Conservation (phyloP, 1,140 invertebrate genomes). For the Drosophila rhopaloa region DNA sequence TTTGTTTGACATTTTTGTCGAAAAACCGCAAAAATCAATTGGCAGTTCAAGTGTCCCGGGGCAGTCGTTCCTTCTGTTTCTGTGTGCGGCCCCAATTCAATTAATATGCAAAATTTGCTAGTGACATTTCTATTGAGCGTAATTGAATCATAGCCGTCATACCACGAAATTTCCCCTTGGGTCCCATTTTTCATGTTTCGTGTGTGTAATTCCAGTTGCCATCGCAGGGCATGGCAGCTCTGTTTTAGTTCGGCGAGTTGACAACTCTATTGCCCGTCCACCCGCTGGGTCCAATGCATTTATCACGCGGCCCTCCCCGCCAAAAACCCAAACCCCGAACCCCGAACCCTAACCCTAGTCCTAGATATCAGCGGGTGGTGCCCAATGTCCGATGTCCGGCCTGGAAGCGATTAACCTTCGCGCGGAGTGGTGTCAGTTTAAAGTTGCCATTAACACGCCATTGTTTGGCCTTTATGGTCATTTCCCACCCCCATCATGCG, state of each 20-base stretch:
- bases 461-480: slow-evolving; percentile 66
- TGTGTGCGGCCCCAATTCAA: slow-evolving; percentile 38
- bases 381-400: slow-evolving; percentile 25
- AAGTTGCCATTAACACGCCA: slow-evolving; percentile 82
- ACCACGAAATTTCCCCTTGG: neutral
- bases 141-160: slow-evolving; percentile 68
- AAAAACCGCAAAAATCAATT: slow-evolving; percentile 83
- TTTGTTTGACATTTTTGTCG: slow-evolving; percentile 73
- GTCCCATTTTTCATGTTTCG: slow-evolving; percentile 28
- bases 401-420: slow-evolving; percentile 53
- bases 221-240: slow-evolving; percentile 20
- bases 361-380: slow-evolving; percentile 73
- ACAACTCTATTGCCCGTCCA: slow-evolving; percentile 68
- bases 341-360: slow-evolving; percentile 24
- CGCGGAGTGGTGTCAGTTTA: slow-evolving; percentile 71
- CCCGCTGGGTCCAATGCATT: slow-evolving; percentile 53
- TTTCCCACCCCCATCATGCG: slow-evolving; percentile 30
- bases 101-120: slow-evolving; percentile 62
- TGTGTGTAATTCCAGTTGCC: slow-evolving; percentile 37
- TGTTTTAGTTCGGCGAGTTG: slow-evolving; percentile 34
- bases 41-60: slow-evolving; percentile 62
- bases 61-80: slow-evolving; percentile 5
- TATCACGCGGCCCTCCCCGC: slow-evolving; percentile 44
- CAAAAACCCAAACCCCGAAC: slow-evolving; percentile 12
- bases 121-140: slow-evolving; percentile 65